Evolutionary conservation across 1,140 invertebrate species (phyloP).

Genomic region (Lepidurus apus): DNA sequence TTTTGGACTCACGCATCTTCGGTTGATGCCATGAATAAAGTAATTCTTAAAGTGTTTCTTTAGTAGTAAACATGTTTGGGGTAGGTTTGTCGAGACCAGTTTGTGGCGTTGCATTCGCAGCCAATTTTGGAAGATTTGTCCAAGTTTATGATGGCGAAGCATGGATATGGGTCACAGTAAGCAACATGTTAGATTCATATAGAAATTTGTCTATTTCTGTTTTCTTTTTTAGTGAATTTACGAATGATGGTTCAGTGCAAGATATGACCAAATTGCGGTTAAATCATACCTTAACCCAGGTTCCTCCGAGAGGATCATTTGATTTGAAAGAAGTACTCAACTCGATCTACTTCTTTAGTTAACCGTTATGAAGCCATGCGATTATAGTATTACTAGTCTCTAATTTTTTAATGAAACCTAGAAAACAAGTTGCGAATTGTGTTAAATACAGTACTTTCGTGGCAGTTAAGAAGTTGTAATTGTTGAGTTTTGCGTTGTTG

Average conservation of each 20-base stretch:
- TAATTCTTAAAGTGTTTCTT: conserved; percentile 43
- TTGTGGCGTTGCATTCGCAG: conserved; percentile 85
- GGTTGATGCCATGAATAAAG: conserved; percentile 85
- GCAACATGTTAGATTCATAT: conserved; percentile 35
- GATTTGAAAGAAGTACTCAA: conserved; percentile 65
- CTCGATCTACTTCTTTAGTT: conserved; percentile 71
- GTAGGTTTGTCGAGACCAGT: conserved; percentile 90
- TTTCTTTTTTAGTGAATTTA: conserved; percentile 49
- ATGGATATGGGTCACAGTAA: conserved; percentile 56
- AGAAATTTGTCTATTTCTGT: conserved; percentile 32
- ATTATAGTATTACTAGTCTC: conserved; percentile 10
- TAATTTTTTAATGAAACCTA: conserved; percentile 2
- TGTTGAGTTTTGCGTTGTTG: no score
- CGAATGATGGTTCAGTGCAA: conserved; percentile 48
- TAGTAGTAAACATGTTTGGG: conserved; percentile 7
- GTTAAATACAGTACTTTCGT: conserved; percentile 8
- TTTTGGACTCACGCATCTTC: conserved; percentile 95
- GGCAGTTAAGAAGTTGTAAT: no score
- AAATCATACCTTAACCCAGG: conserved; percentile 53
- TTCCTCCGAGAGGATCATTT: conserved; percentile 68
- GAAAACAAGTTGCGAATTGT: background rate
- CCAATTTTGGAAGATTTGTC: conserved; percentile 89
- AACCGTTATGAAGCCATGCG: background rate
- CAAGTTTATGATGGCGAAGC: conserved; percentile 61
- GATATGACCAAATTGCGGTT: conserved; percentile 55